These are phyloP conservation scores for Isichthys henryi DNA, from an alignment of 2,113 vertebrate species.

Conservation along the genomic window DNA sequence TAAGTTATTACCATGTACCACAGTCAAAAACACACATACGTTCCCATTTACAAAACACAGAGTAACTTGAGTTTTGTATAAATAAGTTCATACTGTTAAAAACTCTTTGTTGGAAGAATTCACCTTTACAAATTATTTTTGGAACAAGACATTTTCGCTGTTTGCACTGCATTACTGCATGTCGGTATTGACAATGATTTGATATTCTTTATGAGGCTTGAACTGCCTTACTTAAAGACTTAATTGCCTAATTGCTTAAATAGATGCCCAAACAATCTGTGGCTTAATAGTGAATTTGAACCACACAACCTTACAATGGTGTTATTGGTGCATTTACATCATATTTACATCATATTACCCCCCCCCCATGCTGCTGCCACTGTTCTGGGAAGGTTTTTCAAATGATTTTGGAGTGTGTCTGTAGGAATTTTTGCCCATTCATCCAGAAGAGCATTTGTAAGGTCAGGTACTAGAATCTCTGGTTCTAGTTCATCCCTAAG, in stretches of 20 bases:
- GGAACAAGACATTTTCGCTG: not conserved
- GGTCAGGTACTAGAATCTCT: too few relatives aligned
- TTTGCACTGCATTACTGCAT: not conserved
- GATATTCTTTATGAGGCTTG: not conserved
- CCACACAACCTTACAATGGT: not conserved
- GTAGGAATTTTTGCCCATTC: too few relatives aligned
- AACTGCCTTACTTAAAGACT: not conserved
- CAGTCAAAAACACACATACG: not conserved
- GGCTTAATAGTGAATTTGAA: not conserved
- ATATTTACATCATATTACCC: too few relatives aligned
- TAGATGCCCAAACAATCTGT: not conserved
- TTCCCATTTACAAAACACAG: not conserved
- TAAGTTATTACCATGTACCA: not conserved
- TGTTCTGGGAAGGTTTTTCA: too few relatives aligned
- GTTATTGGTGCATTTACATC: not conserved
- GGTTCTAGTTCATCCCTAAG: too few relatives aligned
- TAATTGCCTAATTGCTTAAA: not conserved
- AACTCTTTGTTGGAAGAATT: not conserved
- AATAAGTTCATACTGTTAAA: not conserved
- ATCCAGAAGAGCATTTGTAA: too few relatives aligned
- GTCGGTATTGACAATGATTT: not conserved
- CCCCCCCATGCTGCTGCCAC: too few relatives aligned
- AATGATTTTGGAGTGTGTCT: too few relatives aligned
- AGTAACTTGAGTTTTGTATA: not conserved
- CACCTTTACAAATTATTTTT: not conserved